Base-by-base conservation (phyloP, 2,113 vertebrate genomes). In the Corythaixoides concolor region DNA sequence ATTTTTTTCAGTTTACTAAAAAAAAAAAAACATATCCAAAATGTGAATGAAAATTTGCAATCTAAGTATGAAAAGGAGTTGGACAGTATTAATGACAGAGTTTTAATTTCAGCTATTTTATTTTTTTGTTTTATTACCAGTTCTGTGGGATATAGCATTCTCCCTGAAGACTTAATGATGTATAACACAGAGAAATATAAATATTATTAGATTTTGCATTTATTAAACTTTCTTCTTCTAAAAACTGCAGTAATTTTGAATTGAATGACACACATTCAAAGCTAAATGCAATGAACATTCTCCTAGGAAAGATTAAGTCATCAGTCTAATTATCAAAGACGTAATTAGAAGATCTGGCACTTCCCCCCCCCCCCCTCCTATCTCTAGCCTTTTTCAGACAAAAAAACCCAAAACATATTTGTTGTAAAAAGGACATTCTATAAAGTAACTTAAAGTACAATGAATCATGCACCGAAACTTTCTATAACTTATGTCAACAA, bases 361-460 rank as follows among this genome's bases (percentile, higher is more conserved):
- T 49, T 74, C 77, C 73, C 33, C 12, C 14, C 7, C 12, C 73
- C 18, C 20, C 9, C n/a, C n/a, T 41, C 41, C 1, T 35, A 24
- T 8, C 3, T 3, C n/a, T 59, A 37, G 32, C 11, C 15, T 59
- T 69, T 67, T 84, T 26, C 37, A 59, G 32, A 33, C 5, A 15
- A 60, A 80, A 28, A 4, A 3, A 4, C 1, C 2, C 6, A 8
- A 13, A 6, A 12, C 7, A 0, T 18, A 37, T 45, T 66, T 64
- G 3, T 5, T 56, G 9, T 32, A 67, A 88, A 66, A 78, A 55
- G 0, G 6, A 15, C 6, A 37, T 64, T 53, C 26, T 8, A 41
- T 32, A 74, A 88, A 30, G 17, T 26, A 75, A 62, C 15, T 41
- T 59, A 41, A 87, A 89, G 26, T 62, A n/a, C 20, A 91, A 33